These are phyloP conservation scores for Apamea monoglypha DNA, from an alignment of 2,888 invertebrate genomes.

Conservation along the genomic window DNA sequence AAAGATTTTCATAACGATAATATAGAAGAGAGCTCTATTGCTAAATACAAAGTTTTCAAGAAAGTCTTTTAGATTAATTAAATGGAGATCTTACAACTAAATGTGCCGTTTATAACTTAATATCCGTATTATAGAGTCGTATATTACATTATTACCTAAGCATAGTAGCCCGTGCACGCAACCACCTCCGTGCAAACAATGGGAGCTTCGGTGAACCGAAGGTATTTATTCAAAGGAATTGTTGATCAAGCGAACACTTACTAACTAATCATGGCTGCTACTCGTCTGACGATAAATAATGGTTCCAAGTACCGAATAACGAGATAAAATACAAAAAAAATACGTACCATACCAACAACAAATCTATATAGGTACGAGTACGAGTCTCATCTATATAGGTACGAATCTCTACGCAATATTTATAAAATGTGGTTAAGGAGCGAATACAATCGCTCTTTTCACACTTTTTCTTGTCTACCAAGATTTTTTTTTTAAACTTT, in stretches of 20 bases:
- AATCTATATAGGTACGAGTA: neutral
- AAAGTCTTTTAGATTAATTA: neutral
- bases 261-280: conserved; percentile 55
- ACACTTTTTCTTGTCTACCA: neutral
- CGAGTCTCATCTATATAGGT: too few relatives aligned
- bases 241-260: conserved; percentile 71
- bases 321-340: conserved; percentile 35
- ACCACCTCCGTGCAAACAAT: conserved; percentile 72
- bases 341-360: conserved; percentile 21
- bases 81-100: neutral
- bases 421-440: neutral
- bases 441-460: conserved; percentile 2
- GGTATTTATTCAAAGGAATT: conserved; percentile 77
- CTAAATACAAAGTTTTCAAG: neutral
- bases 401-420: neutral
- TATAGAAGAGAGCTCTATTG: neutral
- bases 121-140: conserved; percentile 2
- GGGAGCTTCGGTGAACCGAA: conserved; percentile 67
- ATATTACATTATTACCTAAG: conserved; percentile 31
- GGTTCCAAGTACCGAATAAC: conserved; percentile 57
- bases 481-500: neutral
- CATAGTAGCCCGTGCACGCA: conserved; percentile 68
- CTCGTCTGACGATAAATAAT: conserved; percentile 58
- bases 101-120: neutral
- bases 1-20: neutral